Evolutionary conservation across 2,888 invertebrate genomes (phyloP), one percentile per base, ranked within the genome.

Genomic region (Camptogramma bilineatum): DNA sequence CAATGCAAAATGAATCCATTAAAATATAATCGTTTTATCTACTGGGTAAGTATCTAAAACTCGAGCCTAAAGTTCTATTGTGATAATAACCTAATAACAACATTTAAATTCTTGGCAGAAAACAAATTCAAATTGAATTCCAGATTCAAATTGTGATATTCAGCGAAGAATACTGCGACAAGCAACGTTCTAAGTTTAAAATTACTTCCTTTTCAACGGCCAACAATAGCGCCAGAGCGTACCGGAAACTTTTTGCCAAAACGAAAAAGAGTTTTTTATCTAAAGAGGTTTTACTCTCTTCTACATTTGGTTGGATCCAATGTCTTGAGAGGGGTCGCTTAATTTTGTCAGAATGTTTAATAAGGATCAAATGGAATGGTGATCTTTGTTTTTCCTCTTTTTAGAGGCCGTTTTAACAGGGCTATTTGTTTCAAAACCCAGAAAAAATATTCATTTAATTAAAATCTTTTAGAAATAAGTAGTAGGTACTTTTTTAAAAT

Each of bases 171-270:
- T 64, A 46, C 42, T 62, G 63, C 66, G 66, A 66, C 63, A 67
- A 70, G 62, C 66, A 56, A 58, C 70, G 73, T 75, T 78, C 74
- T 73, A 76, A 82, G 81, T 83, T 84, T 77, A 68, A 82, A 85
- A 85, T 85, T 83, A 78, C 84, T 85, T 84, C 81, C 81, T 74
- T 80, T 83, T 83, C 78, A 80, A 64, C 64, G 50, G 62, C 52
- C 68, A 68, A 81, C 79, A 82, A 83, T 81, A 71, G 76, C 66
- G 13, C 54, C 55, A 62, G 61, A 56, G 63, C 62, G 52, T 58
- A 67, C 66, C 73, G 73, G 73, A 68, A 72, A 69, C 64, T 66
- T 52, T 59, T 46, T 52, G 47, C 66, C 68, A 65, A 70, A 73
- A 71, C 55, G 68, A 71, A 68, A 21, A 70, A 68, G 60, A 59